phyloP scores from a whole-genome alignment of 2,797 vertebrate species.

The Microctenopoma steveboyesi region DNA sequence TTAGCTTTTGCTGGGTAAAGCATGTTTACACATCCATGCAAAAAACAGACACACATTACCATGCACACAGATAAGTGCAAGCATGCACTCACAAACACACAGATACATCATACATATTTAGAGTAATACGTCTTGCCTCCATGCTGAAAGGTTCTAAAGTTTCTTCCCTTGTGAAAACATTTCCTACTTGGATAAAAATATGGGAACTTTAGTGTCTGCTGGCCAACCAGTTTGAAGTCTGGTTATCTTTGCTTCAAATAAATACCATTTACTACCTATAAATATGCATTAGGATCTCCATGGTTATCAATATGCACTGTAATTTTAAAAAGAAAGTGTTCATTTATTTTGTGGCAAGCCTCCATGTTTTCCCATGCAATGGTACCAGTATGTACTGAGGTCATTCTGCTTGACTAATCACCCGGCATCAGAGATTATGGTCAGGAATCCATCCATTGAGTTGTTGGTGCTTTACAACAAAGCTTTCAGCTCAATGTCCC shows the following conservation, averaged over 20 bases:
- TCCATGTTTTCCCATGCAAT: conserved; percentile 13
- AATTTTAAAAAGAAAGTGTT: background rate
- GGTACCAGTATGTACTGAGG: conserved; percentile 7
- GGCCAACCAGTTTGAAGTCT: conserved; percentile 12
- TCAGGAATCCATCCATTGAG: conserved; percentile 52
- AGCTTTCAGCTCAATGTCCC: conserved; percentile 30
- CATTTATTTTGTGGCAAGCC: background rate
- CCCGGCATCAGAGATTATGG: conserved; percentile 41
- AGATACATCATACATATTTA: conserved; percentile 22
- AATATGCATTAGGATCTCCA: background rate
- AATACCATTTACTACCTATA: conserved; percentile 18
- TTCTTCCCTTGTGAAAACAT: conserved; percentile 33
- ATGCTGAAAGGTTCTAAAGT: conserved; percentile 42
- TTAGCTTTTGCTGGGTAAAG: conserved; percentile 57
- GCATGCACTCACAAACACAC: background rate
- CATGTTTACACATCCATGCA: conserved; percentile 37
- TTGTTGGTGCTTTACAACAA: conserved; percentile 29
- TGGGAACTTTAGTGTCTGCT: conserved; percentile 11
- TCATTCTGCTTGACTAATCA: conserved; percentile 42
- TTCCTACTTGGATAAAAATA: conserved; percentile 25
- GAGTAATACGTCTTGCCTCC: conserved; percentile 1
- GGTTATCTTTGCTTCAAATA: conserved; percentile 27
- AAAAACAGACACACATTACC: conserved; percentile 7
- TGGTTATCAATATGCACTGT: background rate
- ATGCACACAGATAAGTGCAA: conserved; percentile 21